Conservation (phyloP, 2,888 invertebrate species). For the Gastrophysa polygoni region DNA sequence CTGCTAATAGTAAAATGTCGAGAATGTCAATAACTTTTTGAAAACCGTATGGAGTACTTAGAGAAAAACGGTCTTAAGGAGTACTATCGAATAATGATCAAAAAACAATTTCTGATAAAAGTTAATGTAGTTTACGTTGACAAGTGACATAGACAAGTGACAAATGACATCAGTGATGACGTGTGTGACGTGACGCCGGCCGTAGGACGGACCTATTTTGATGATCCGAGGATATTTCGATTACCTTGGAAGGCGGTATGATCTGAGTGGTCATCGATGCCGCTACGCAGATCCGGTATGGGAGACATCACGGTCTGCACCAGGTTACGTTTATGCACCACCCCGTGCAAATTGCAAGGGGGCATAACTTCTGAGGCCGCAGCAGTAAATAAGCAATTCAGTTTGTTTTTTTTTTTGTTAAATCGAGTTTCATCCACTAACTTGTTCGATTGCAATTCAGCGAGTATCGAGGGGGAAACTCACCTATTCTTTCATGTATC, state of each 20-base stretch:
- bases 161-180: background rate
- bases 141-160: too few relatives aligned
- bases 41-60: too few relatives aligned
- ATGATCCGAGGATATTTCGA: background rate
- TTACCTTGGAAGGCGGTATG: constrained; percentile 62
- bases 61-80: too few relatives aligned
- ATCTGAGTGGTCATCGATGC: constrained; percentile 62
- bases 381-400: constrained; percentile 36
- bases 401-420: background rate
- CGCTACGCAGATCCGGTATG: constrained; percentile 86
- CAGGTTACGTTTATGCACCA: constrained; percentile 83
- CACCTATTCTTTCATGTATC: too few relatives aligned
- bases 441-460: too few relatives aligned
- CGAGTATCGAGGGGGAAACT: too few relatives aligned
- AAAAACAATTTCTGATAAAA: too few relatives aligned
- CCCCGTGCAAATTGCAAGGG: constrained; percentile 81
- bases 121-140: too few relatives aligned
- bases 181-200: background rate
- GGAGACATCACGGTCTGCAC: constrained; percentile 82
- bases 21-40: too few relatives aligned
- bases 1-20: too few relatives aligned
- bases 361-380: constrained; percentile 64
- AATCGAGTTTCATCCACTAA: too few relatives aligned
- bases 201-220: background rate
- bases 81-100: too few relatives aligned